Percentiles rank a stretch among this genome's conserved stretches.
These are phyloP conservation scores for Zosterops pallidus DNA, from an alignment of 2,113 vertebrate genomes.

Conservation along the genomic window DNA sequence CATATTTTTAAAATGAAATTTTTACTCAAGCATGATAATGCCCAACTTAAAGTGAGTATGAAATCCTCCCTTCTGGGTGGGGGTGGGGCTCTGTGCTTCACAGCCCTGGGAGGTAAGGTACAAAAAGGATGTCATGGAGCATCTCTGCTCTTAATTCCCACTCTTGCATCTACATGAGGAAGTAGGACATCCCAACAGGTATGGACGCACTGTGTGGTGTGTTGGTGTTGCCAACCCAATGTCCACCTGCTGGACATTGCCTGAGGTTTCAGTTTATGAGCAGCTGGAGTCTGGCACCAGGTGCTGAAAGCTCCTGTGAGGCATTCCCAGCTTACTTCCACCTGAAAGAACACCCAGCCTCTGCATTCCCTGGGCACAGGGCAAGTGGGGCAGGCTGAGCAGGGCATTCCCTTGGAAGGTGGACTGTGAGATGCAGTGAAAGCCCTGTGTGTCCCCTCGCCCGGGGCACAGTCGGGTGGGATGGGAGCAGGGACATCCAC, in stretches of 20 bases:
- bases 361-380: rapidly evolving
- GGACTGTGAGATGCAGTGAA: not conserved
- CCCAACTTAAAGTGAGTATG: not conserved
- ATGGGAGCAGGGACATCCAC: not conserved
- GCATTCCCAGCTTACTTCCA: not conserved
- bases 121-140: not conserved
- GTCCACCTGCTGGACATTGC: rapidly evolving
- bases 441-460: rapidly evolving
- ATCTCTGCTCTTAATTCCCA: not conserved
- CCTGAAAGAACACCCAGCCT: not conserved
- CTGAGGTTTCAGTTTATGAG: not conserved
- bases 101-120: not conserved
- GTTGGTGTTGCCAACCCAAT: not conserved
- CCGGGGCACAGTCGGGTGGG: rapidly evolving
- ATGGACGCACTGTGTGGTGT: rapidly evolving
- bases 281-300: not conserved
- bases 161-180: not conserved
- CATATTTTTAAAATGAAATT: not conserved
- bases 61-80: not conserved
- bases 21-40: not conserved
- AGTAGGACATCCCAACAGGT: not conserved
- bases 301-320: not conserved
- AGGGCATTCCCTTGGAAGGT: not conserved
- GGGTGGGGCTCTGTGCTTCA: not conserved
- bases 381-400: not conserved